Evolutionary conservation across 1,140 invertebrate species (phyloP).

Genomic region (Drosophila guanche): DNA sequence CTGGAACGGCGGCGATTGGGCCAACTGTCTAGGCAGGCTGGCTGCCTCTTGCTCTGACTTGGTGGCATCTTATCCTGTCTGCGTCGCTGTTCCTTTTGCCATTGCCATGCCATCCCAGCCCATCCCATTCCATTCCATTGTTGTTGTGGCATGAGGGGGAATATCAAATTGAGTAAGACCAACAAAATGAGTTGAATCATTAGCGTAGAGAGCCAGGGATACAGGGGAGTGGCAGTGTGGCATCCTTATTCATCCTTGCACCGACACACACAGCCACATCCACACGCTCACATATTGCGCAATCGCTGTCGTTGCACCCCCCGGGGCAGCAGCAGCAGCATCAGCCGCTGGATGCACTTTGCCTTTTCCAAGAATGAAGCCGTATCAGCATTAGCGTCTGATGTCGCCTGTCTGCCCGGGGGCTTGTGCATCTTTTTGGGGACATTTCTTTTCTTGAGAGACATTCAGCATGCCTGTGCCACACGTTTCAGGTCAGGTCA

Average conservation of each 20-base stretch:
- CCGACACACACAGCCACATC: slow-evolving; percentile 23
- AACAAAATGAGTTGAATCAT: slow-evolving; percentile 79
- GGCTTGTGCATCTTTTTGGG: slow-evolving; percentile 40
- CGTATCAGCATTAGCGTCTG: slow-evolving; percentile 79
- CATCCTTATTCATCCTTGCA: slow-evolving; percentile 12
- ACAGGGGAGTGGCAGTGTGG: not conserved
- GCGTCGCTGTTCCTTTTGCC: slow-evolving; percentile 33
- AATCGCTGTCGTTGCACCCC: slow-evolving; percentile 45
- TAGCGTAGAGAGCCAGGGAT: slow-evolving; percentile 59
- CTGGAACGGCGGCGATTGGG: slow-evolving; percentile 51
- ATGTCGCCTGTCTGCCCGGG: slow-evolving; percentile 43
- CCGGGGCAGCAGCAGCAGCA: not conserved
- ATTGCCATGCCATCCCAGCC: not conserved
- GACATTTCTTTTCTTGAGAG: slow-evolving; percentile 45
- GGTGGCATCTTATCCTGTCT: slow-evolving; percentile 68
- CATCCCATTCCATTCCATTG: slow-evolving; percentile 19
- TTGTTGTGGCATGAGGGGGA: slow-evolving; percentile 41
- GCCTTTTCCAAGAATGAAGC: slow-evolving; percentile 70
- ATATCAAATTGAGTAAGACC: slow-evolving; percentile 80
- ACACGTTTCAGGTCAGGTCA: slow-evolving; percentile 68
- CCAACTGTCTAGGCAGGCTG: slow-evolving; percentile 55
- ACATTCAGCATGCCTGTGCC: slow-evolving; percentile 39
- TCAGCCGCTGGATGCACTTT: slow-evolving; percentile 55
- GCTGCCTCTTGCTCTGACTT: slow-evolving; percentile 47
- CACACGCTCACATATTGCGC: slow-evolving; percentile 55